Conservation (phyloP, 2,797 vertebrate genomes). For the Pampus argenteus region DNA sequence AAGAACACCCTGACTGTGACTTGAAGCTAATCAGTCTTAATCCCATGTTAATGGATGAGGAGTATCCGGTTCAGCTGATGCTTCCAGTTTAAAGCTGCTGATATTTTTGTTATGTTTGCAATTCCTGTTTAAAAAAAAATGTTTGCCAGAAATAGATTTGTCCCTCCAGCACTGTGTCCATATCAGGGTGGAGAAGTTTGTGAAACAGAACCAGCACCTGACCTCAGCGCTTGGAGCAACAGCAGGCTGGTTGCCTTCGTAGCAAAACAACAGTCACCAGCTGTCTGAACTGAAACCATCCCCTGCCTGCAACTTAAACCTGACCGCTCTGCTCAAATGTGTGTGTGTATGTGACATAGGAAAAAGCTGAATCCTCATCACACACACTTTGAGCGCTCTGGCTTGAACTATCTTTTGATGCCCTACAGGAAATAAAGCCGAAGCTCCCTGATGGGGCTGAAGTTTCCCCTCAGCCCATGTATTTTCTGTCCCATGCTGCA, state of each 20-base stretch:
- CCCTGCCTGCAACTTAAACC: constrained; percentile 10
- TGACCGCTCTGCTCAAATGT: neutral
- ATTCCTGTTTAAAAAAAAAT: neutral
- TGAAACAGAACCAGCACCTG: constrained; percentile 1
- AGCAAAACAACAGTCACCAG: constrained; percentile 10
- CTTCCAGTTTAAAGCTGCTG: neutral
- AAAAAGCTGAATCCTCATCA: constrained; percentile 15
- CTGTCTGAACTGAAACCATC: constrained; percentile 8
- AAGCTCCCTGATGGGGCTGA: neutral
- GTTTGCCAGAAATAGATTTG: neutral
- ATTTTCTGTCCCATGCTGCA: neutral
- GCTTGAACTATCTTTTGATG: neutral
- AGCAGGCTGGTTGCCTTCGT: neutral
- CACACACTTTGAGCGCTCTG: neutral
- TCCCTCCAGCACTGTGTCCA: neutral
- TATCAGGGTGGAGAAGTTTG: neutral
- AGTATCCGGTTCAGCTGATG: neutral
- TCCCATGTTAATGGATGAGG: neutral
- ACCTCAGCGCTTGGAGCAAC: neutral
- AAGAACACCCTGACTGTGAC: constrained; percentile 38
- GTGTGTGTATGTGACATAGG: neutral
- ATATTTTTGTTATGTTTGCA: neutral
- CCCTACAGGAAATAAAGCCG: neutral
- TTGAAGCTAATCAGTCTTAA: constrained; percentile 53
- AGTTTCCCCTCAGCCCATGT: neutral